Conservation (phyloP, 2,888 invertebrate genomes). For the Clitarchus hookeri region DNA sequence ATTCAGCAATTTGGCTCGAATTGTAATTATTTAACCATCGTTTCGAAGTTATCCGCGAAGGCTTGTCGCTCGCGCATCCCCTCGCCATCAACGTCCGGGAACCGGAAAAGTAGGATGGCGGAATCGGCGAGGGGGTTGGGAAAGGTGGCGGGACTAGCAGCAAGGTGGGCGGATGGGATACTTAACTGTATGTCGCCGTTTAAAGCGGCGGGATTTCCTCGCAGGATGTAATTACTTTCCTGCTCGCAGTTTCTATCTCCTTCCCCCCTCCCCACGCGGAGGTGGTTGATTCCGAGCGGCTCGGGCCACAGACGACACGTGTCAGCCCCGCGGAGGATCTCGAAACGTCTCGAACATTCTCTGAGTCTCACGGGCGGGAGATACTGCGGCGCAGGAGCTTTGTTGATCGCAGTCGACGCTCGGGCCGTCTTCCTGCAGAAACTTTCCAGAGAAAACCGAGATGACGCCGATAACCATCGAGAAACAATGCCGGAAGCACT, state of each 20-base stretch:
- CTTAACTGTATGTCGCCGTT: neutral
- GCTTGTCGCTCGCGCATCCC: neutral
- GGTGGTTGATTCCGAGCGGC: too few species aligned
- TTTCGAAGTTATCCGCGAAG: neutral
- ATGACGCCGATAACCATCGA: too few species aligned
- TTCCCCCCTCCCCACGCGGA: neutral
- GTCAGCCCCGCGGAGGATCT: too few species aligned
- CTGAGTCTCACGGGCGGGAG: too few species aligned
- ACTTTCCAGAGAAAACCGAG: too few species aligned
- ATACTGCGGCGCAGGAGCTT: too few species aligned
- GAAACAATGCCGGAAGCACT: too few species aligned
- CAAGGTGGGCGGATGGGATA: neutral
- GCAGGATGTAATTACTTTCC: neutral
- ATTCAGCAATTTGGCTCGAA: slow-evolving; percentile 24
- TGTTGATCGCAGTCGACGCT: too few species aligned
- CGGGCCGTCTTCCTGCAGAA: too few species aligned
- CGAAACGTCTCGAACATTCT: too few species aligned
- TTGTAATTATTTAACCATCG: slow-evolving; percentile 25
- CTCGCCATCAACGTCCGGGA: neutral
- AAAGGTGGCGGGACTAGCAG: neutral
- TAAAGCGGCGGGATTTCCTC: neutral
- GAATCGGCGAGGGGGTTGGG: neutral
- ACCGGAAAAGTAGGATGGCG: neutral
- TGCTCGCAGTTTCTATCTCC: too few species aligned
- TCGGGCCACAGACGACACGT: too few species aligned